These are phyloP conservation scores for Helogale parvula DNA, from an alignment of 2,113 vertebrate species.

Conservation along the genomic window DNA sequence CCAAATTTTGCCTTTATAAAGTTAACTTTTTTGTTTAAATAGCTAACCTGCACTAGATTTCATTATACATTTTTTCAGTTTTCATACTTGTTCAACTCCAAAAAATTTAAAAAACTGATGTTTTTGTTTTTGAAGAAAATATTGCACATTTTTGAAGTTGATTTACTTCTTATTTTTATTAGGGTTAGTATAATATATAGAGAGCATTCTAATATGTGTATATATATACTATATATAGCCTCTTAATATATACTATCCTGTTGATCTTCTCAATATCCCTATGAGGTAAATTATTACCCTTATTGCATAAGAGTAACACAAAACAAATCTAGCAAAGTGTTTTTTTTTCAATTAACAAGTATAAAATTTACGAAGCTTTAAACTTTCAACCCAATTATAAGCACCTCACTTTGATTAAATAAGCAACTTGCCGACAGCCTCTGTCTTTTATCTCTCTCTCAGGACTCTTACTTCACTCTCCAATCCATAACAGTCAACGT, in stretches of 20 bases:
- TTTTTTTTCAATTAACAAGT: neutral
- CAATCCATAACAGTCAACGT: neutral
- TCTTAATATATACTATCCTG: neutral
- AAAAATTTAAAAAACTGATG: neutral
- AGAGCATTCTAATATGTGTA: neutral
- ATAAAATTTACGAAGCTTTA: neutral
- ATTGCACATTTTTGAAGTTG: neutral
- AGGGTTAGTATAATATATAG: neutral
- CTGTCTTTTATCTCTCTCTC: neutral
- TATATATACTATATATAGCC: neutral
- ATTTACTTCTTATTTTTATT: constrained; percentile 1
- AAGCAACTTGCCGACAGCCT: neutral
- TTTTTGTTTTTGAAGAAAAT: constrained; percentile 35
- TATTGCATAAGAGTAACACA: neutral
- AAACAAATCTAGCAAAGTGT: neutral
- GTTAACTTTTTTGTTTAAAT: constrained; percentile 17
- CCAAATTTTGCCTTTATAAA: constrained; percentile 31
- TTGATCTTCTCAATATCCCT: neutral
- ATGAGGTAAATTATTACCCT: neutral
- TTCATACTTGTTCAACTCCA: neutral
- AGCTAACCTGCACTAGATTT: neutral
- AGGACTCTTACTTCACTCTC: neutral
- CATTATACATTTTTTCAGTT: neutral
- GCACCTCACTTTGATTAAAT: neutral
- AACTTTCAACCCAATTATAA: neutral